Conservation (phyloP, 2,113 vertebrate genomes). For the Redunca redunca region DNA sequence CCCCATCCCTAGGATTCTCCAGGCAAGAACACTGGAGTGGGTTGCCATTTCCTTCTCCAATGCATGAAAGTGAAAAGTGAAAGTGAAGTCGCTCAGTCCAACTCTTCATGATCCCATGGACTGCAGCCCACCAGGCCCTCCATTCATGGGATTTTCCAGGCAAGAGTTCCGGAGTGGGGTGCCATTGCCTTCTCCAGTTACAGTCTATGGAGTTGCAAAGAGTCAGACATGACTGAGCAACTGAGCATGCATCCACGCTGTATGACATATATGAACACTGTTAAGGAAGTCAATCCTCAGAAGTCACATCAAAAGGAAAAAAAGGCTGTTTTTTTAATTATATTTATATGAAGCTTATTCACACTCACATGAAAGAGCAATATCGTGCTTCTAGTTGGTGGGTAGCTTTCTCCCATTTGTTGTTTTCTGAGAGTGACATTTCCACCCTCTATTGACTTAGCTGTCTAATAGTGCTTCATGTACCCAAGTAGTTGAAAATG, state of each 20-base stretch:
- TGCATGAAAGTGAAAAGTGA: no score
- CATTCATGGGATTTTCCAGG: no score
- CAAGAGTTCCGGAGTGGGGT: no score
- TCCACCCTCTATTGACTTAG: not conserved
- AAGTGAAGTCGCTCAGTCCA: no score
- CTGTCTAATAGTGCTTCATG: not conserved
- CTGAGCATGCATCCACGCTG: not conserved
- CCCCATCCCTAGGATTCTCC: no score
- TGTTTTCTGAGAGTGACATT: not conserved
- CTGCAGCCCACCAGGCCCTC: no score
- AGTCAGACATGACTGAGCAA: not conserved
- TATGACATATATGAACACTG: not conserved
- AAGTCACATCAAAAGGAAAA: not conserved
- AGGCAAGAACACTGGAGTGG: no score
- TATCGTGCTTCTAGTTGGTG: not conserved
- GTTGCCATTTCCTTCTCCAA: no score
- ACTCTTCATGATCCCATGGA: no score
- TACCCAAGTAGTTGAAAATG: not conserved
- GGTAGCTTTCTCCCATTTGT: not conserved
- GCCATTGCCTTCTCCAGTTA: not conserved
- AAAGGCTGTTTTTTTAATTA: not conserved
- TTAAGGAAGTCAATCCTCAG: not conserved
- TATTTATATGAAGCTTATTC: not conserved
- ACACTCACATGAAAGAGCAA: not conserved
- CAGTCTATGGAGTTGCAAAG: not conserved